These are phyloP conservation scores for Mormyrops attenuatus DNA, from an alignment of 2,797 vertebrate species.

Conservation along the genomic window DNA sequence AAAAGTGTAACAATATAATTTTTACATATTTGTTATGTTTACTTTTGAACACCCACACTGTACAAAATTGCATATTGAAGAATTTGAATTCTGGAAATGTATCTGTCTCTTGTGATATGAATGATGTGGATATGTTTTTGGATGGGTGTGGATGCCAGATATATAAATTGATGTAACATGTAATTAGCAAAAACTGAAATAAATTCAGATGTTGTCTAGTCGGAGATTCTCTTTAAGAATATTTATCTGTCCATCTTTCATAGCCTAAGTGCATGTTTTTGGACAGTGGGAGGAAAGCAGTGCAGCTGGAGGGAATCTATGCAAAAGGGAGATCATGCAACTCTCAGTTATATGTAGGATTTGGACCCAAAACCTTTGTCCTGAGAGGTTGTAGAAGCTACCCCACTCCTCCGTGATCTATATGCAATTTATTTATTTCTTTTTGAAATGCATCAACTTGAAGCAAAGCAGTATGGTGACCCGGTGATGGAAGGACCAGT, in stretches of 20 bases:
- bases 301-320: background rate
- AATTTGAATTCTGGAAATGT: background rate
- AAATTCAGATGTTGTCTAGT: background rate
- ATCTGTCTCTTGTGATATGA: background rate
- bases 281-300: background rate
- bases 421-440: background rate
- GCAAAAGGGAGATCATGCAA: background rate
- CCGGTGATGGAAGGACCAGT: background rate
- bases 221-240: background rate
- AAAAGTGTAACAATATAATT: background rate
- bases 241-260: background rate
- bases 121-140: background rate
- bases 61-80: background rate
- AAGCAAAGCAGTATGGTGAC: background rate
- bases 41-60: background rate
- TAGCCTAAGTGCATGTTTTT: background rate
- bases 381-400: background rate
- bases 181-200: background rate
- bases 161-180: background rate
- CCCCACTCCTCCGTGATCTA: background rate
- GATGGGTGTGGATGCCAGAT: background rate
- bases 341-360: background rate
- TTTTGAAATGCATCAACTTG: background rate
- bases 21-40: background rate
- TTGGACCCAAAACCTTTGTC: background rate